phyloP scores from a whole-genome alignment of 2,888 invertebrate genomes.

The Pecten maximus region DNA sequence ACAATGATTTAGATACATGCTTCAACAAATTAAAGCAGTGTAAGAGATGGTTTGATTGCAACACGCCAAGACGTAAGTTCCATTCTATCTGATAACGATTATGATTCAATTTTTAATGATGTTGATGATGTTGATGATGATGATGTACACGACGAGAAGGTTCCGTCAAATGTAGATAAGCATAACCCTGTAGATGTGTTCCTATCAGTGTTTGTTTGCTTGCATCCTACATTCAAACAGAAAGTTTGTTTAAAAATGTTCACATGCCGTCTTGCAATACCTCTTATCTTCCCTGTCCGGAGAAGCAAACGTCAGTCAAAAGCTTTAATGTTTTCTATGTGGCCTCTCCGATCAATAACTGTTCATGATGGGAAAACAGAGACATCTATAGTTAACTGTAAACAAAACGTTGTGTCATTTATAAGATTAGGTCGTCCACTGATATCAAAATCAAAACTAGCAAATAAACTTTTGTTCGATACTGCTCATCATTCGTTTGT shows the following conservation, averaged over 20 bases:
- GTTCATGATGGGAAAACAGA: background rate
- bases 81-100: background rate
- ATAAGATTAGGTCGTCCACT: background rate
- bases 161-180: background rate
- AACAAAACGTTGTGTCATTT: background rate
- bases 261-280: background rate
- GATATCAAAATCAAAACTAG: constrained; percentile 10
- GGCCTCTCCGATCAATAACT: background rate
- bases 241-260: background rate
- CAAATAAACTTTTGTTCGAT: background rate
- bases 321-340: background rate
- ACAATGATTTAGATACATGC: background rate
- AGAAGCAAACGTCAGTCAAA: background rate
- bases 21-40: background rate
- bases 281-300: background rate
- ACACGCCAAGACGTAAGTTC: background rate
- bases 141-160: background rate
- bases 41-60: background rate
- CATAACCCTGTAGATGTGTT: background rate
- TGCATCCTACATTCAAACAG: background rate
- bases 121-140: no score
- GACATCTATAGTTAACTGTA: background rate
- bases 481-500: background rate
- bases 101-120: background rate
- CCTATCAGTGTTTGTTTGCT: background rate